Base-by-base conservation (phyloP, 2,888 invertebrate species). In the Neoaliturus tenellus region DNA sequence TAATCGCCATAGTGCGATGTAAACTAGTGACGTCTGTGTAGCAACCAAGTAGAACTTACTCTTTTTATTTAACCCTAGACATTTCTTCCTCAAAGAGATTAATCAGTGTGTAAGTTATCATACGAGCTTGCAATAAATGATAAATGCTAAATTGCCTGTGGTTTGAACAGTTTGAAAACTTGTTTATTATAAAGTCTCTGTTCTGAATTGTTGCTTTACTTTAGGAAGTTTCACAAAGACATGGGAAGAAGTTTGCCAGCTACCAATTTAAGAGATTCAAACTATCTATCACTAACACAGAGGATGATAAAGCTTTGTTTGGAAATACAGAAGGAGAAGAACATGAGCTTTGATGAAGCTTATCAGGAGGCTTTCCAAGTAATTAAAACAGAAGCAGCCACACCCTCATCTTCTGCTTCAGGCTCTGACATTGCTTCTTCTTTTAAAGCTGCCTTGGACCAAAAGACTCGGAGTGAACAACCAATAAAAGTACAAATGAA, bases 171-270 rank as follows among this genome's bases (percentile, higher is more conserved):
- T n/a, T n/a, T n/a, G n/a, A n/a, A n/a, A n/a, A n/a, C n/a, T n/a
- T n/a, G n/a, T n/a, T n/a, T n/a, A n/a, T n/a, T n/a, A n/a, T n/a
- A n/a, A n/a, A n/a, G n/a, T n/a, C n/a, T n/a, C n/a, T n/a, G n/a
- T n/a, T n/a, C n/a, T n/a, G n/a, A n/a, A n/a, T n/a, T n/a, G n/a
- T n/a, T n/a, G n/a, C 39, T 48, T 51, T 23, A 23, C 91, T 92
- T 44, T 90, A 96, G 96, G 23, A 93, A 94, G 90, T 94, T 94
- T 87, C 95, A 96, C 86, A 92, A 93, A 84, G 91, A 92, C 62
- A 71, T 86, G 71, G 91, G 93, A 25, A 93, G 92, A 86, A 92
- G 93, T 33, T 89, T 92, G 73, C 93, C 93, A 55, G 90, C 92
- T 1, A 89, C 93, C 0, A 94, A 93, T 87, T 90, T 95, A 88